Evolutionary conservation across 2,113 vertebrate species (phyloP), one percentile per base, ranked within the genome.

Genomic region (Gasterosteus nipponicus): DNA sequence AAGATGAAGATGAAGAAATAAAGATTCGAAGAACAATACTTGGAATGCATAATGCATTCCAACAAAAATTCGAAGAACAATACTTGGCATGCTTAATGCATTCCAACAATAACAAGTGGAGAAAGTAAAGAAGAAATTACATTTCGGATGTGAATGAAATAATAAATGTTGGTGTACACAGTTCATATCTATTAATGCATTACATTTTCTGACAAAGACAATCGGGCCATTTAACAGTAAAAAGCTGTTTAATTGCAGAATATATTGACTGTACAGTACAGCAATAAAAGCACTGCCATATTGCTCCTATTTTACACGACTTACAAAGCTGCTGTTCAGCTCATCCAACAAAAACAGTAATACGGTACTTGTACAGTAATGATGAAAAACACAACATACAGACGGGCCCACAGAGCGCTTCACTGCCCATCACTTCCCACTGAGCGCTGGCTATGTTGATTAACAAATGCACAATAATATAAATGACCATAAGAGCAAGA

Each of bases 161-260:
- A 63, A 60, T 75, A 58, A 2, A 71, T 59, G 38, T 29, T 42
- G 22, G 29, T 61, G 10, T 8, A 56, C 14, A 38, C 2, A 14
- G 18, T 51, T 53, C 51, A 6, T 1, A 31, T 46, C 31, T 33
- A n/a, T 53, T 18, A 35, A 57, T 31, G 41, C 18, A 31, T 29
- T 4, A 29, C 8, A 44, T 71, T 68, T 66, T 39, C 5, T 14
- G 11, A 82, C 54, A 84, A 57, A 64, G 60, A 54, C 35, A 68
- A 78, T 71, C 0, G 19, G 75, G 41, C 7, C 46, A n/a, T 71
- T 83, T 51, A 78, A 89, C 80, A 88, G 78, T 80, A 90, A 85
- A 92, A 92, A 86, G 80, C 81, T 61, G 72, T 93, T 93, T 93
- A 92, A 87, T 92, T 87, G 86, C 87, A 89, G 91, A 89, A 87